Evolutionary conservation across 2,888 invertebrate species (phyloP).

Genomic region (Hydrotaea cyrtoneurina): DNA sequence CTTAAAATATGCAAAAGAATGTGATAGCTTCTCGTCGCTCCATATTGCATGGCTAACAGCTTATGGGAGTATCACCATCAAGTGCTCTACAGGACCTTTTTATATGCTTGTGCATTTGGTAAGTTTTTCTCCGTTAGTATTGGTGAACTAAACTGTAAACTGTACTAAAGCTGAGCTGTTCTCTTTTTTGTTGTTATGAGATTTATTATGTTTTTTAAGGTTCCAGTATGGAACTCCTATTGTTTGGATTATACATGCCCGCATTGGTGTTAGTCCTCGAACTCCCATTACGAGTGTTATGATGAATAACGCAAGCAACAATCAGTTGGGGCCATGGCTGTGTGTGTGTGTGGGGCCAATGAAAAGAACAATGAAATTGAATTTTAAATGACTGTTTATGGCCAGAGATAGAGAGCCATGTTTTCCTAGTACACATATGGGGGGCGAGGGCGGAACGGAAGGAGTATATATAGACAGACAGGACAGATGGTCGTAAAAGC

Average conservation of each 20-base stretch:
- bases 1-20: conserved; percentile 22
- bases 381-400: conserved; percentile 27
- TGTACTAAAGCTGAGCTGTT: not conserved
- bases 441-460: too few species aligned
- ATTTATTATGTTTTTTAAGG: not conserved
- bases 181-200: not conserved
- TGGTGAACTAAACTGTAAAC: not conserved
- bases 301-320: conserved; percentile 15
- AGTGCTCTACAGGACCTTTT: not conserved
- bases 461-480: too few species aligned
- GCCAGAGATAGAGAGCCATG: too few species aligned
- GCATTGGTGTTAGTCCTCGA: not conserved
- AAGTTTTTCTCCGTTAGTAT: not conserved
- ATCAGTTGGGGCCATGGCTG: not conserved
- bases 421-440: too few species aligned
- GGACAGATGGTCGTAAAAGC: too few species aligned
- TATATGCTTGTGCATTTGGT: not conserved
- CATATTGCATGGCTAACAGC: conserved; percentile 13
- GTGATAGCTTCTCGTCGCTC: conserved; percentile 11
- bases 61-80: not conserved
- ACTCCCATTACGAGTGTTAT: conserved; percentile 15
- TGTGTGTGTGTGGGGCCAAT: not conserved
- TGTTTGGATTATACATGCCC: not conserved
- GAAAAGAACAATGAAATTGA: conserved; percentile 5
- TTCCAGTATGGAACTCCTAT: not conserved